phyloP scores from a whole-genome alignment of 2,797 vertebrate genomes.

The Chloroceryle inda region DNA sequence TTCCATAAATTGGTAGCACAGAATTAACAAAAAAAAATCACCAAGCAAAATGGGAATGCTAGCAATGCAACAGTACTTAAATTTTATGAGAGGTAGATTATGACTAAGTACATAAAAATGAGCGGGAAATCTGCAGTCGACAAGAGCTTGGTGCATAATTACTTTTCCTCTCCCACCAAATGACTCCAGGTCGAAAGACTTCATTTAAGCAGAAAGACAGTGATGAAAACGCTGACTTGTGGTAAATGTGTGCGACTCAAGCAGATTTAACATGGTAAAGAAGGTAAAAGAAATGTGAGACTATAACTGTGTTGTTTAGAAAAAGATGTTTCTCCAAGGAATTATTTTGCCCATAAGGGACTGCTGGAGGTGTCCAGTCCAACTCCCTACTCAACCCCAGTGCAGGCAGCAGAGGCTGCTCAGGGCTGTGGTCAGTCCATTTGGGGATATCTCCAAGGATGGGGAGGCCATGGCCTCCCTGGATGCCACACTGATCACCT shows the following conservation, averaged over 20 bases:
- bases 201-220: constrained; percentile 70
- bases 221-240: constrained; percentile 68
- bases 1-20: constrained; percentile 66
- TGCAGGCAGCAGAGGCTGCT: neutral
- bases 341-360: neutral
- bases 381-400: neutral
- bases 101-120: constrained; percentile 74
- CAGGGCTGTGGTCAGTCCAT: neutral
- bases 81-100: constrained; percentile 77
- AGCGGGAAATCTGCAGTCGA: constrained; percentile 61
- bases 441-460: neutral
- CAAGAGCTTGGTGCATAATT: constrained; percentile 67
- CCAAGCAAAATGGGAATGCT: constrained; percentile 72
- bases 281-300: constrained; percentile 7
- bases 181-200: constrained; percentile 59
- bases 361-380: neutral
- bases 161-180: constrained; percentile 54
- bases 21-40: constrained; percentile 41
- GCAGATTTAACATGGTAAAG: neutral
- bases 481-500: fast-evolving
- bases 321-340: neutral
- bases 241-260: neutral
- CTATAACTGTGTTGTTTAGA: neutral
- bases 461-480: neutral
- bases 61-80: constrained; percentile 73